Evolutionary conservation across 2,797 vertebrate species (phyloP).

Genomic region (Malacoraja senta): DNA sequence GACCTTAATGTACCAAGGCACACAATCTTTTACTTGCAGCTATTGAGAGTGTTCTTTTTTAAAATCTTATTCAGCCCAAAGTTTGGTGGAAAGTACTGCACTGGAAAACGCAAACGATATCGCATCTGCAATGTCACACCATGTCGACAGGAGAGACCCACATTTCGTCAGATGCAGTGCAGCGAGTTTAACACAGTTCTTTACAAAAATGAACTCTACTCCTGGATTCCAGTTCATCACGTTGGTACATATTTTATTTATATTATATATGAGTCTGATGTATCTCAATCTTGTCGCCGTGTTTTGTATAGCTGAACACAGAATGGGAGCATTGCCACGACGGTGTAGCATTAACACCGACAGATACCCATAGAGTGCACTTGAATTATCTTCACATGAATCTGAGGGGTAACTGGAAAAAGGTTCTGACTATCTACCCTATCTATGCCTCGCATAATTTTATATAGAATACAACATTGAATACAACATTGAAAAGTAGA

Average conservation of each 20-base stretch:
- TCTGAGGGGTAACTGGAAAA: too few species aligned
- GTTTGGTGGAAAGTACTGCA: constrained; percentile 91
- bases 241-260: constrained; percentile 54
- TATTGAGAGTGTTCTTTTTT: not conserved
- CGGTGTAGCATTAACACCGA: not conserved
- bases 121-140: constrained; percentile 76
- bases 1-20: too few species aligned
- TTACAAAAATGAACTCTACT: constrained; percentile 83
- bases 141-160: constrained; percentile 63
- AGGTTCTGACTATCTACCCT: too few species aligned
- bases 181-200: constrained; percentile 90
- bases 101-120: constrained; percentile 84
- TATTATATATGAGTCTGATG: not conserved
- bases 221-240: constrained; percentile 79
- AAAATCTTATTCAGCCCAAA: constrained; percentile 71
- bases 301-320: not conserved
- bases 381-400: not conserved
- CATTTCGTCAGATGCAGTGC: constrained; percentile 93
- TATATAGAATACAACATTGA: too few species aligned
- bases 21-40: too few species aligned
- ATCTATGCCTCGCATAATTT: too few species aligned
- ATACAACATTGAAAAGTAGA: too few species aligned
- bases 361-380: not conserved
- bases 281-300: not conserved
- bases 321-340: not conserved